A percentile compares a stretch with the other conserved stretches of the same genome.
These are phyloP conservation scores for Pseudochirops cupreus DNA, from an alignment of 2,797 vertebrate genomes.

Conservation along the genomic window DNA sequence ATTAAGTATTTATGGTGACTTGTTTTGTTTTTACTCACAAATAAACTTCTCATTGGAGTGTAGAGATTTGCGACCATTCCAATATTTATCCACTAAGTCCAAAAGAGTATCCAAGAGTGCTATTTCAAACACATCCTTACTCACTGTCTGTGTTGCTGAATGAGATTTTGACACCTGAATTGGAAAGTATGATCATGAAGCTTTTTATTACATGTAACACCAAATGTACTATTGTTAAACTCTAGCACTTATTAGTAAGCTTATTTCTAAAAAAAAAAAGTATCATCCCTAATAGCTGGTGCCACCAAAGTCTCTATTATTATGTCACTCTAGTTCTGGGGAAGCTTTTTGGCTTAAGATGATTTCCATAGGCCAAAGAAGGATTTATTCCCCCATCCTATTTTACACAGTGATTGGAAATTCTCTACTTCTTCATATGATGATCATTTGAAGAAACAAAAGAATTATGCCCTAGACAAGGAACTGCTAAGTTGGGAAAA, in stretches of 20 bases:
- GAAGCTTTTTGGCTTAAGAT: background rate
- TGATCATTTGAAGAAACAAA: background rate
- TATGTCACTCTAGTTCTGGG: background rate
- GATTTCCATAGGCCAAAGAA: background rate
- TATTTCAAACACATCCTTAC: slow-evolving; percentile 42
- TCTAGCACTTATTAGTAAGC: background rate
- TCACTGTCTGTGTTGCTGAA: accelerated
- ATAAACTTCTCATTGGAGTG: slow-evolving; percentile 88
- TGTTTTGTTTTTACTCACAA: slow-evolving; percentile 84
- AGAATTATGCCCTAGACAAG: background rate
- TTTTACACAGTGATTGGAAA: background rate
- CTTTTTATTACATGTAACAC: background rate
- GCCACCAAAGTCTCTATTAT: background rate
- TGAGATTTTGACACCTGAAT: slow-evolving; percentile 2
- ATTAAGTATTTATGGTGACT: background rate
- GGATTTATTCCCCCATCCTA: background rate
- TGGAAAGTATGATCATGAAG: background rate
- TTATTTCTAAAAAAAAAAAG: background rate
- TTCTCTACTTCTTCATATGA: background rate
- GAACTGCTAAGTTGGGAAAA: background rate
- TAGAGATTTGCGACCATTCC: slow-evolving; percentile 87
- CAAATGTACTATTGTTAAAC: background rate
- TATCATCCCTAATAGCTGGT: background rate
- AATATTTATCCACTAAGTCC: slow-evolving; percentile 90
- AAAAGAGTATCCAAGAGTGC: slow-evolving; percentile 87